Conservation (phyloP, 1,140 invertebrate species). For the Drosophila sechellia region DNA sequence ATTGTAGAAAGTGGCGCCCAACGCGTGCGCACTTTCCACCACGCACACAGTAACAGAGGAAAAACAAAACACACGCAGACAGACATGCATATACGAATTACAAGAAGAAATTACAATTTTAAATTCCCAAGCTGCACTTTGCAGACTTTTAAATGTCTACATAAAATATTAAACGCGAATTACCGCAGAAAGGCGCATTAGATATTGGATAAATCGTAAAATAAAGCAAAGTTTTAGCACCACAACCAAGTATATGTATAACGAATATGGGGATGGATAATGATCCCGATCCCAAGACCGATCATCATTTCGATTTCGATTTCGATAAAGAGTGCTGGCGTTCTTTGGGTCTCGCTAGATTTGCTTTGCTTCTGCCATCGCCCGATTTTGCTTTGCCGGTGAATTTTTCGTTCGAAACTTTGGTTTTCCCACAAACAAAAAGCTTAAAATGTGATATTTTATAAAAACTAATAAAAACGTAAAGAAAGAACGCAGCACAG, state of each 20-base stretch:
- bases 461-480: conserved; percentile 63
- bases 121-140: conserved; percentile 73
- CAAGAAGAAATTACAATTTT: conserved; percentile 57
- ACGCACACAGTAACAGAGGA: conserved; percentile 18
- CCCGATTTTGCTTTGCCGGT: conserved; percentile 13
- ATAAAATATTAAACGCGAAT: conserved; percentile 62
- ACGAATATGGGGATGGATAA: conserved; percentile 12
- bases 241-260: conserved; percentile 41
- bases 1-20: conserved; percentile 18
- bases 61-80: conserved; percentile 11
- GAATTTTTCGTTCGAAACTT: conserved; percentile 36
- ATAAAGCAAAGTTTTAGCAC: conserved; percentile 48
- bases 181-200: conserved; percentile 36
- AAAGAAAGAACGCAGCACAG: conserved; percentile 47
- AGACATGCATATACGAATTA: conserved; percentile 17
- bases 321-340: conserved; percentile 19
- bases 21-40: conserved; percentile 23
- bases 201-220: conserved; percentile 54
- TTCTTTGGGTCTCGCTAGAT: conserved; percentile 38
- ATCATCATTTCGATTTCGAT: conserved; percentile 5
- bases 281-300: background rate
- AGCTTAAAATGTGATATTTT: conserved; percentile 84
- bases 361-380: conserved; percentile 37
- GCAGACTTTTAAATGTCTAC: conserved; percentile 76
- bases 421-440: conserved; percentile 59